These are phyloP conservation scores for Eubasilissa regina DNA, from an alignment of 1,140 invertebrate species.

Conservation along the genomic window DNA sequence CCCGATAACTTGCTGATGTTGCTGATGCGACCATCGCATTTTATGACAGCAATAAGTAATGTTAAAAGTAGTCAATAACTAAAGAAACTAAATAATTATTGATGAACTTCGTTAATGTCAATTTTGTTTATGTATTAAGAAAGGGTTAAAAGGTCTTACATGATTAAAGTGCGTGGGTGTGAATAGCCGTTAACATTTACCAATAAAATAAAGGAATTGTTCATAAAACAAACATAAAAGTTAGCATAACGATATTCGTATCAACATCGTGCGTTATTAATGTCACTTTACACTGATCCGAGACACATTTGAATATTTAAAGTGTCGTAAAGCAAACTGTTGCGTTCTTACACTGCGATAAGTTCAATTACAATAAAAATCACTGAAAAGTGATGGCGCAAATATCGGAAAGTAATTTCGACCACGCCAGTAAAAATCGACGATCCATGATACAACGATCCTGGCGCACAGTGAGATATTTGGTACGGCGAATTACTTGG, in stretches of 20 bases:
- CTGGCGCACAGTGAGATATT: conserved; percentile 9
- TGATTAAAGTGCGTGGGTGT: not conserved
- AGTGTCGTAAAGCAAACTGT: conserved; percentile 33
- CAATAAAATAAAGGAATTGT: conserved; percentile 28
- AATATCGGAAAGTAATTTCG: conserved; percentile 33
- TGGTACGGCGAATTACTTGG: not conserved
- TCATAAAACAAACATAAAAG: conserved; percentile 19
- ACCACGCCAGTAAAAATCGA: conserved; percentile 39
- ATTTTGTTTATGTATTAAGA: too few relatives aligned
- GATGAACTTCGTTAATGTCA: too few relatives aligned
- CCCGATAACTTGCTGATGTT: not conserved
- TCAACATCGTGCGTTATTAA: conserved; percentile 3
- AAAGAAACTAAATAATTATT: too few relatives aligned
- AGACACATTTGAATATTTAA: conserved; percentile 41
- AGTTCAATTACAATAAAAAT: conserved; percentile 46
- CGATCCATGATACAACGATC: conserved; percentile 19
- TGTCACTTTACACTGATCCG: not conserved
- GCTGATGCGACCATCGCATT: not conserved
- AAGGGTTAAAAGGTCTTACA: not conserved
- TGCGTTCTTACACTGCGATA: conserved; percentile 13
- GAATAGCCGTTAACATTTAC: not conserved
- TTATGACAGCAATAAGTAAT: not conserved
- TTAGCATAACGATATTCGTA: conserved; percentile 8
- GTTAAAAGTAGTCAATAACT: not conserved
- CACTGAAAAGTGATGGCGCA: conserved; percentile 8